Percentiles rank a stretch among this genome's conserved stretches.
Evolutionary conservation across 2,797 vertebrate species (phyloP).

Genomic region (Ctenosaura bakeri): DNA sequence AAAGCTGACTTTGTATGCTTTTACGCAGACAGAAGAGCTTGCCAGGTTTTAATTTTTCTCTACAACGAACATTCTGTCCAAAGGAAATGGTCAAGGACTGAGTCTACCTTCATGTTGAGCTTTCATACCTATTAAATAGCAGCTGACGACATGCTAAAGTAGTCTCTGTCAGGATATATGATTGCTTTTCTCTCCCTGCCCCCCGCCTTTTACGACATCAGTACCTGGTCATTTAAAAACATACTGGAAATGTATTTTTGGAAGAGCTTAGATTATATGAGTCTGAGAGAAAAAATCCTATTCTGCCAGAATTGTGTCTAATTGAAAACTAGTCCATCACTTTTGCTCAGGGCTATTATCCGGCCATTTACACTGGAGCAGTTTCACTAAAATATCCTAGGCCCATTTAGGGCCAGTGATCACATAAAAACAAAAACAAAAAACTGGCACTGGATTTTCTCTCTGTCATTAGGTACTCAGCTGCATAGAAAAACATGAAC

Average conservation of each 20-base stretch:
- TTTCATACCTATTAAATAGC: slow-evolving; percentile 33
- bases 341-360: neutral
- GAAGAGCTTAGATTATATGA: neutral
- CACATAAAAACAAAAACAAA: too few relatives aligned
- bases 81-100: slow-evolving; percentile 13
- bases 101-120: neutral
- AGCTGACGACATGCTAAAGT: slow-evolving; percentile 19
- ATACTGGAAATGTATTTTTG: slow-evolving; percentile 9
- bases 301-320: neutral
- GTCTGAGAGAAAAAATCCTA: neutral
- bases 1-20: slow-evolving; percentile 1
- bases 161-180: slow-evolving; percentile 18
- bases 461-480: neutral
- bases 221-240: slow-evolving; percentile 16
- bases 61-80: neutral
- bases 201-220: neutral
- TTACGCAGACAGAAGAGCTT: neutral
- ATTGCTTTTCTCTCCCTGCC: neutral
- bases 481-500: too few relatives aligned
- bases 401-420: neutral
- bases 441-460: neutral
- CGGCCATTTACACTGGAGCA: neutral
- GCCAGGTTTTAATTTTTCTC: neutral
- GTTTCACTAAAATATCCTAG: neutral
- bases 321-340: neutral